These are phyloP conservation scores for Rotaria socialis DNA, from an alignment of 2,888 invertebrate species.

Conservation along the genomic window DNA sequence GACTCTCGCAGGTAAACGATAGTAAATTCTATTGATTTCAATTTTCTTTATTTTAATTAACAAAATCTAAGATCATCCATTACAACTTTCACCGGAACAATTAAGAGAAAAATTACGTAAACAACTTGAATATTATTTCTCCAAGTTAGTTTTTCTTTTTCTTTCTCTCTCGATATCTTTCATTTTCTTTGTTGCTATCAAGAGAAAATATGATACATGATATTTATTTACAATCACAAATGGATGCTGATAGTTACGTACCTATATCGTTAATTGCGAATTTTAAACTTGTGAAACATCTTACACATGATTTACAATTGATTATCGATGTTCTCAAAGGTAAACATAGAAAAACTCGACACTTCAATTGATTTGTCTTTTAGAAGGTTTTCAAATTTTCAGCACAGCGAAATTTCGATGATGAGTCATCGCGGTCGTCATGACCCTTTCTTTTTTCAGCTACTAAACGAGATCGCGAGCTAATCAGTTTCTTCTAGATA, in stretches of 20 bases:
- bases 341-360: background rate
- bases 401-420: too few species aligned
- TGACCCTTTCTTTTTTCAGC: too few species aligned
- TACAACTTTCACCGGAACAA: background rate
- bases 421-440: too few species aligned
- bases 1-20: background rate
- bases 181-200: background rate
- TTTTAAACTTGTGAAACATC: constrained; percentile 21
- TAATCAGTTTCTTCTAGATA: too few species aligned
- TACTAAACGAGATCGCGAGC: too few species aligned
- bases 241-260: constrained; percentile 28
- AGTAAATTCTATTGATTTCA: background rate
- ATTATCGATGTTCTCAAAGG: constrained; percentile 15
- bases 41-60: too few species aligned
- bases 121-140: constrained; percentile 33
- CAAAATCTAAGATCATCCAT: background rate
- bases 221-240: constrained; percentile 34
- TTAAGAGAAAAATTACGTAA: background rate
- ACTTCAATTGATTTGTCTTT: too few species aligned
- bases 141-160: background rate
- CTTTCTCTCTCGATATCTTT: background rate
- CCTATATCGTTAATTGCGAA: background rate
- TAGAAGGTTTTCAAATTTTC: too few species aligned
- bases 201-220: constrained; percentile 25
- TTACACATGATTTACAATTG: constrained; percentile 21